Percentiles rank a stretch among this genome's conserved stretches.
These are phyloP conservation scores for Sebastiscus tertius DNA, from an alignment of 2,797 vertebrate species.

Conservation along the genomic window DNA sequence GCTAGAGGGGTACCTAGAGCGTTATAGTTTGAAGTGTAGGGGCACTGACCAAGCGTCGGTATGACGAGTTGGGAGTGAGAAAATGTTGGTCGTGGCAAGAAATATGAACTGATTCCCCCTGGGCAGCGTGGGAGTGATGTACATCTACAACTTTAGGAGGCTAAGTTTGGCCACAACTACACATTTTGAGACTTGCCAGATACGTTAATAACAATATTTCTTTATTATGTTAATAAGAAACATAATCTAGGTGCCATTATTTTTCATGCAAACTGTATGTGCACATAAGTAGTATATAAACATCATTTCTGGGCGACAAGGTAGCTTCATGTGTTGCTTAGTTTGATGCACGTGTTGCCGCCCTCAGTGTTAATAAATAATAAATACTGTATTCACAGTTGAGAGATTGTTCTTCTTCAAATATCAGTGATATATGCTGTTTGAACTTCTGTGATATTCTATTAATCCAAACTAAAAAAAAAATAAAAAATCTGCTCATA, in stretches of 20 bases:
- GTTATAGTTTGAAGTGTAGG: too few relatives aligned
- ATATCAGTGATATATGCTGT: not conserved
- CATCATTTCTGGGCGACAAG: not conserved
- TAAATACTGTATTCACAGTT: not conserved
- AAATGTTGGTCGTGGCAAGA: fast-evolving
- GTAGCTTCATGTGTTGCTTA: not conserved
- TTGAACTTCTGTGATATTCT: not conserved
- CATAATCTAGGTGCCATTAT: not conserved
- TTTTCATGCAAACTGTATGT: not conserved
- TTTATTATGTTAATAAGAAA: not conserved
- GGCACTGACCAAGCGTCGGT: too few relatives aligned
- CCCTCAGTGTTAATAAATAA: not conserved
- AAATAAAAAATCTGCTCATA: not conserved
- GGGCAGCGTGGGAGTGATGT: too few relatives aligned
- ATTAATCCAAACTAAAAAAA: not conserved
- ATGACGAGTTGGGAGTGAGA: too few relatives aligned
- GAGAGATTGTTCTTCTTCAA: not conserved
- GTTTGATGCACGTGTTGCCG: not conserved
- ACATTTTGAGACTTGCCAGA: too few relatives aligned
- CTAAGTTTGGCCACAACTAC: too few relatives aligned
- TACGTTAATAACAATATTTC: not conserved
- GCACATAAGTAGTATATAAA: not conserved
- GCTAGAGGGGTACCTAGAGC: too few relatives aligned
- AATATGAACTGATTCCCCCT: too few relatives aligned
- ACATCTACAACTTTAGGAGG: too few relatives aligned